Percentiles rank a stretch among this genome's conserved stretches.
Evolutionary conservation across 2,888 invertebrate genomes (phyloP).

Genomic region (Oscheius sp.): DNA sequence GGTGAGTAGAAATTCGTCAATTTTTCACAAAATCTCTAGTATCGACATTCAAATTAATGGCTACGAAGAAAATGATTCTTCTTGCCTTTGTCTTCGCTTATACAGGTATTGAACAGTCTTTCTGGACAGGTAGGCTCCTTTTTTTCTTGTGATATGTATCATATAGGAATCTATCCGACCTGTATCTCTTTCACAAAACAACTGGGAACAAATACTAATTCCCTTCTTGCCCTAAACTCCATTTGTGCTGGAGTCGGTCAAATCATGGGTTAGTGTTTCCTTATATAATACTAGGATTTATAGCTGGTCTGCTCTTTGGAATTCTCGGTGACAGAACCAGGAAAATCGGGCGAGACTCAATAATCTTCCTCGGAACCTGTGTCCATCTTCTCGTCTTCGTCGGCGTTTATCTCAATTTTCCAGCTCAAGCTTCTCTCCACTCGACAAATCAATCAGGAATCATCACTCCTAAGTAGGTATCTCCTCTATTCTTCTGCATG

Average conservation of each 20-base stretch:
- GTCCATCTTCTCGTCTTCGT: constrained; percentile 79
- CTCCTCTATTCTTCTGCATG: background rate
- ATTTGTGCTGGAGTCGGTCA: constrained; percentile 27
- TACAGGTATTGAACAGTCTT: constrained; percentile 54
- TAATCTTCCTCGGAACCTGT: constrained; percentile 86
- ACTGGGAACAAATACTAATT: constrained; percentile 23
- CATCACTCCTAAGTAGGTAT: constrained; percentile 23
- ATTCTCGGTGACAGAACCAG: constrained; percentile 86
- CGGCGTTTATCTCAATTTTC: constrained; percentile 57
- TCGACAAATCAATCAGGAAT: constrained; percentile 75
- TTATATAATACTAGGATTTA: background rate
- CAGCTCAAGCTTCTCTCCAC: constrained; percentile 79
- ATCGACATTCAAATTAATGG: constrained; percentile 53
- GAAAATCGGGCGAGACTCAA: constrained; percentile 86
- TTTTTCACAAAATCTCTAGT: too few relatives aligned
- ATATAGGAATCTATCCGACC: constrained; percentile 30
- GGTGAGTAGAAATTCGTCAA: too few relatives aligned
- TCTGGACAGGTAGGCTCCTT: constrained; percentile 49
- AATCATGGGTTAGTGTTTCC: constrained; percentile 11
- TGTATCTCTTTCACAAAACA: constrained; percentile 32
- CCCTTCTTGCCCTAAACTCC: constrained; percentile 23
- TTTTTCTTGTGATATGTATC: background rate
- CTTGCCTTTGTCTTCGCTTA: constrained; percentile 56
- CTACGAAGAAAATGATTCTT: constrained; percentile 51
- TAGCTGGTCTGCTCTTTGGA: constrained; percentile 78